Conservation (phyloP, 2,797 vertebrate species). For the Pantherophis vulpinus region DNA sequence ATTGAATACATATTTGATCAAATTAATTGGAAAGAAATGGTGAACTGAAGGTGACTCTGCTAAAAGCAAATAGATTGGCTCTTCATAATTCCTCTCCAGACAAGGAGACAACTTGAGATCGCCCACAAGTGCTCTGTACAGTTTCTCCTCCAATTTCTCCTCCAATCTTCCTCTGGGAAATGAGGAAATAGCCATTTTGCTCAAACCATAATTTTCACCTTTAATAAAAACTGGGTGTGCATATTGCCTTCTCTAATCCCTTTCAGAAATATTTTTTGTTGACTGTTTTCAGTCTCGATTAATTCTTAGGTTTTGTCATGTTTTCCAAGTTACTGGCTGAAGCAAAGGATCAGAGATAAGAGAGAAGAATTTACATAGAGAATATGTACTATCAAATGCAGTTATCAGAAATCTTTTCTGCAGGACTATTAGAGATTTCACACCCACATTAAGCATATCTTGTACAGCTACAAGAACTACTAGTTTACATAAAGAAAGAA, state of each 20-base stretch:
- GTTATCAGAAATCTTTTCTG: neutral
- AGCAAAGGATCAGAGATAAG: neutral
- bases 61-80: neutral
- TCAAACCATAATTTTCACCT: neutral
- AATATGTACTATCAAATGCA: neutral
- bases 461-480: neutral
- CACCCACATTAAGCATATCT: neutral
- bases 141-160: neutral
- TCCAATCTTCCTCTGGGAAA: neutral
- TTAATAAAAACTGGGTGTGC: neutral
- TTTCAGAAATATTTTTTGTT: neutral
- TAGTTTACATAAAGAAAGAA: neutral
- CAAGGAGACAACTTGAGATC: neutral
- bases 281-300: neutral
- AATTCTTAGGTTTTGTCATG: neutral
- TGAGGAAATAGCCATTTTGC: neutral
- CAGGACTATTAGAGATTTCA: neutral
- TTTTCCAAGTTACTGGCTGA: neutral
- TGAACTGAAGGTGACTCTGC: neutral
- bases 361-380: neutral
- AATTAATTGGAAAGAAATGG: neutral
- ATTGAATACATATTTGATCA: neutral
- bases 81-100: neutral
- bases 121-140: neutral
- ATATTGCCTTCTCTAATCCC: neutral